Base-by-base conservation (phyloP, 2,113 vertebrate species). In the Clarias batrachus region DNA sequence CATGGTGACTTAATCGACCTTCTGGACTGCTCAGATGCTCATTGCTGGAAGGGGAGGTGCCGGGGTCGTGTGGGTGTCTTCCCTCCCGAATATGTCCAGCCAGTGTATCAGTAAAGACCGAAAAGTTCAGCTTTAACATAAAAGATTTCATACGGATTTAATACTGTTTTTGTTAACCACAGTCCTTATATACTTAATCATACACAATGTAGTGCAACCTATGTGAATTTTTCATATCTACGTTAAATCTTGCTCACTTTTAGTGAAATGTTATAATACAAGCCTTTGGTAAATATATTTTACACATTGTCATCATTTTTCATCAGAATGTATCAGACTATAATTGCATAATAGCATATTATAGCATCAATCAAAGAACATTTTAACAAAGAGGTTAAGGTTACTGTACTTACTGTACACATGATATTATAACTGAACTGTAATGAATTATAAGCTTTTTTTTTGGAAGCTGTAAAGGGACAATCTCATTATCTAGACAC, bases 1-100 rank as follows among this genome's bases (percentile, higher is more conserved):
- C 94, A 94, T 0, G 97, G 98, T 0, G 98, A 99, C 65, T 93
- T 98, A 94, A 96, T 98, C 0, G 96, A 98, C 89, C 95, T 99
- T 54, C 91, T 98, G 85, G 97, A 96, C 90, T 95, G 92, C 90
- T 95, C 95, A 0, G 95, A 98, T 57, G 93, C 96, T 0, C 88
- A 92, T 90, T 97, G 97, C 94, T 99, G 97, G 97, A 95, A 90
- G 87, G 98, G 98, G 48, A 95, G 93, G 57, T 93, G 96, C 77
- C 94, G 93, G 0, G 96, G 96, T 56, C 94, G 93, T 0, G 81
- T 95, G 0, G 97, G 97, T 84, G 92, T 95, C 89, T 99, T 99
- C 89, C 97, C 97, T 0, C 94, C 95, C 0, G 97, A 95, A 90
- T 96, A 97, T 0, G 96, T 98, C 78, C 96, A 96, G 83, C 96